phyloP scores from a whole-genome alignment of 2,797 vertebrate species.

The Chlorospingus flavigularis region DNA sequence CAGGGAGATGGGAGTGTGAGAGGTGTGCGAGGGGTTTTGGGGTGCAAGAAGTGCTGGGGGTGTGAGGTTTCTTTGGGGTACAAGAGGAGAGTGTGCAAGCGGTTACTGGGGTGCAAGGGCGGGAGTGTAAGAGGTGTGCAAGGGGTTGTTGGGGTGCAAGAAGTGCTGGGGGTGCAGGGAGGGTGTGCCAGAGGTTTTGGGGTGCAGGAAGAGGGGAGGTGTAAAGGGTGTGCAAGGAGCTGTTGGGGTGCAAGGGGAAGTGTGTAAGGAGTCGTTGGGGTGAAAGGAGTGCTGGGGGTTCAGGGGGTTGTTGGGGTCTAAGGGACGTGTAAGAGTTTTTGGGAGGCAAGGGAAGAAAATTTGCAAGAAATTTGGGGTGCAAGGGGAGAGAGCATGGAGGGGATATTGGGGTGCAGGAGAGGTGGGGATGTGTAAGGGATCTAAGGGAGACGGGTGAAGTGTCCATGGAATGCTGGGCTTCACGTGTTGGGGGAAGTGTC shows the following conservation, averaged over 20 bases:
- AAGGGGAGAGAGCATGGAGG: fast-evolving
- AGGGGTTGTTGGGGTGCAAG: no score
- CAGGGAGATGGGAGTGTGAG: no score
- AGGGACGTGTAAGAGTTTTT: not conserved
- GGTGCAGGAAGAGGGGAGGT: not conserved
- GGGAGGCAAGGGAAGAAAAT: not conserved
- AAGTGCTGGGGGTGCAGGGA: no score
- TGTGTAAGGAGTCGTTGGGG: fast-evolving
- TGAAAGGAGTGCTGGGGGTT: not conserved
- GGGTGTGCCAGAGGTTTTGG: not conserved
- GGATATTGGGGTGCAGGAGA: no score
- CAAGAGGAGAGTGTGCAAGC: not conserved
- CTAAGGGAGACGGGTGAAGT: no score
- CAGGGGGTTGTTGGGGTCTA: not conserved
- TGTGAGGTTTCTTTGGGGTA: not conserved
- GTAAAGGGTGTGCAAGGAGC: not conserved
- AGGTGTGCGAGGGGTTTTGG: not conserved
- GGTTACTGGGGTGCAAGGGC: no score
- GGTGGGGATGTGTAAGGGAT: no score
- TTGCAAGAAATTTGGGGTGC: not conserved
- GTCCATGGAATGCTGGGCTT: no score
- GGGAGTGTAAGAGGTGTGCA: not conserved
- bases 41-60: not conserved
- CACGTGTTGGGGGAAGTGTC: no score
- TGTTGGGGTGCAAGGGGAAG: no score